Percentiles rank a stretch among this genome's conserved stretches.
Evolutionary conservation across 2,888 invertebrate species (phyloP).

Genomic region (Parascotia fuliginaria): DNA sequence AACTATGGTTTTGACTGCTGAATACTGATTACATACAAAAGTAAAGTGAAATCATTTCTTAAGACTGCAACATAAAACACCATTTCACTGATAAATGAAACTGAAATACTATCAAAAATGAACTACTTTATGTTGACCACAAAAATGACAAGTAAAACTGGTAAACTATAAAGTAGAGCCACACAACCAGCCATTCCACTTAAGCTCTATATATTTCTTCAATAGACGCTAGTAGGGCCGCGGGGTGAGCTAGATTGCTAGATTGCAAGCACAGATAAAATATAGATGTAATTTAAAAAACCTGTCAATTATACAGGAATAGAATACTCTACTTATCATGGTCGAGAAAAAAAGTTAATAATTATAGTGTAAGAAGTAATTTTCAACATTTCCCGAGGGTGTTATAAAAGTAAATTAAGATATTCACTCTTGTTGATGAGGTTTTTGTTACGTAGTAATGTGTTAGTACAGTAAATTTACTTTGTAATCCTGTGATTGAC

Average conservation of each 20-base stretch:
- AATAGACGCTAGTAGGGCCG: constrained; percentile 22
- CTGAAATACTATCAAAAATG: too few species aligned
- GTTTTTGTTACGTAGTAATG: neutral
- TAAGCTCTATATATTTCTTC: constrained; percentile 14
- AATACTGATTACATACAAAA: too few species aligned
- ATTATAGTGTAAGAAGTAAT: neutral
- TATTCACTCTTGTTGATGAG: neutral
- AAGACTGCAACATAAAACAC: too few species aligned
- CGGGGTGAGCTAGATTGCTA: constrained; percentile 18
- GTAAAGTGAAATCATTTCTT: too few species aligned
- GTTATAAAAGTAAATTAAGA: neutral
- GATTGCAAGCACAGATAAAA: constrained; percentile 27
- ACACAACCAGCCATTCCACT: neutral
- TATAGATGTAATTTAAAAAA: constrained; percentile 18
- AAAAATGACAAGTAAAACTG: too few species aligned
- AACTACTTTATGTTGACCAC: too few species aligned
- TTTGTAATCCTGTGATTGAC: too few species aligned
- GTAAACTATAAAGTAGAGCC: constrained; percentile 11
- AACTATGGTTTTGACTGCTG: too few species aligned
- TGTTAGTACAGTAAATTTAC: too few species aligned
- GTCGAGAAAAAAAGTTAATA: neutral
- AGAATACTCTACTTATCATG: neutral
- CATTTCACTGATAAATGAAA: too few species aligned
- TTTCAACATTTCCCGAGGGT: neutral
- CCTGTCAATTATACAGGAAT: constrained; percentile 12